A percentile compares a stretch with the other conserved stretches of the same genome.
Conservation (phyloP, 2,888 invertebrate species). For the Clepsis dumicolana region DNA sequence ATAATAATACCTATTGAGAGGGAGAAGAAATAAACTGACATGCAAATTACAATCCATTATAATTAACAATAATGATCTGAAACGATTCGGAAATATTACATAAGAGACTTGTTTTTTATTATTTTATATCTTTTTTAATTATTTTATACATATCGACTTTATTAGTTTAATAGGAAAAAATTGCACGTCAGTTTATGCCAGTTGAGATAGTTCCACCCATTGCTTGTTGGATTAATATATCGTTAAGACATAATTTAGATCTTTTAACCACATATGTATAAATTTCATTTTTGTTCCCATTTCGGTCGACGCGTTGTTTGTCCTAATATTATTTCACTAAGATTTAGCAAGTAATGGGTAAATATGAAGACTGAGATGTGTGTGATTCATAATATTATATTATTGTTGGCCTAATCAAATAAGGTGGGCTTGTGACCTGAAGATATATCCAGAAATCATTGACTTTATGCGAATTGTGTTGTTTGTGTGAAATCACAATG, state of each 20-base stretch:
- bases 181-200: conserved; percentile 16
- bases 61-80: conserved; percentile 7
- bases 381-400: conserved; percentile 37
- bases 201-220: conserved; percentile 16
- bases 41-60: conserved; percentile 5
- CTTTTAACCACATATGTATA: background rate
- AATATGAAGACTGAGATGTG: conserved; percentile 40
- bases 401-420: conserved; percentile 24
- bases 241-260: background rate
- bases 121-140: conserved; percentile 1
- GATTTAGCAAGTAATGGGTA: conserved; percentile 30
- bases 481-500: background rate
- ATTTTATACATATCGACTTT: background rate
- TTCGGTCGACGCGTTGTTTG: background rate
- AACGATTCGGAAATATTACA: background rate
- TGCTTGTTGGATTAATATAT: conserved; percentile 14
- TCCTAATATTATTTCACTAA: conserved; percentile 21
- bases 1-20: background rate
- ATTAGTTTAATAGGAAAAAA: conserved; percentile 10
- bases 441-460: conserved; percentile 8
- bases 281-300: background rate
- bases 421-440: conserved; percentile 2
- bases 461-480: conserved; percentile 4
- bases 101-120: conserved; percentile 7
- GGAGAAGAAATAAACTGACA: conserved; percentile 9